These are phyloP conservation scores for Huso huso DNA, from an alignment of 2,797 vertebrate species.

Conservation along the genomic window DNA sequence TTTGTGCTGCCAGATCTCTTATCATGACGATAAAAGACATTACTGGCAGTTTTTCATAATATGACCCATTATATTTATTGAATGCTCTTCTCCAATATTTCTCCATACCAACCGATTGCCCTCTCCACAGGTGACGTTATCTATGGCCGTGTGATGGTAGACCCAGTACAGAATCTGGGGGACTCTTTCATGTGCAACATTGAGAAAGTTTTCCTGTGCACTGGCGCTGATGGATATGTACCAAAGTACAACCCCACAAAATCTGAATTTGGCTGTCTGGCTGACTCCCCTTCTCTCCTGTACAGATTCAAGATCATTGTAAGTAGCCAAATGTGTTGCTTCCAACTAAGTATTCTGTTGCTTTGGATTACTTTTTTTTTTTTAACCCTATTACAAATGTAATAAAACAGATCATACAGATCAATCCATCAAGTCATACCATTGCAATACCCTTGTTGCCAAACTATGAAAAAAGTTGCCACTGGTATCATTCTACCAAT, in stretches of 20 bases:
- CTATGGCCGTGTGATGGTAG: slow-evolving; percentile 90
- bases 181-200: slow-evolving; percentile 88
- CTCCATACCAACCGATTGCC: neutral
- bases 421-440: too few species aligned
- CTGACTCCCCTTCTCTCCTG: slow-evolving; percentile 79
- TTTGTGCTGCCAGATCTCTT: too few species aligned
- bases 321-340: slow-evolving; percentile 35
- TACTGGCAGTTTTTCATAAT: too few species aligned
- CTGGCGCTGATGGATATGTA: slow-evolving; percentile 85
- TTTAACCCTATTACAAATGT: too few species aligned
- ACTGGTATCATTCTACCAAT: too few species aligned
- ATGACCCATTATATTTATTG: too few species aligned
- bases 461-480: too few species aligned
- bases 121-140: slow-evolving; percentile 69
- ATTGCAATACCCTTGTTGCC: too few species aligned
- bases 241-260: slow-evolving; percentile 82
- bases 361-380: too few species aligned
- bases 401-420: too few species aligned
- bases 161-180: slow-evolving; percentile 90
- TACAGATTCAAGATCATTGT: slow-evolving; percentile 90
- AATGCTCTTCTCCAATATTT: too few species aligned
- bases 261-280: slow-evolving; percentile 84
- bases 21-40: too few species aligned
- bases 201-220: slow-evolving; percentile 91
- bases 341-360: neutral